Conservation (phyloP, 2,888 invertebrate genomes). For the Rhyacophila evoluta region DNA sequence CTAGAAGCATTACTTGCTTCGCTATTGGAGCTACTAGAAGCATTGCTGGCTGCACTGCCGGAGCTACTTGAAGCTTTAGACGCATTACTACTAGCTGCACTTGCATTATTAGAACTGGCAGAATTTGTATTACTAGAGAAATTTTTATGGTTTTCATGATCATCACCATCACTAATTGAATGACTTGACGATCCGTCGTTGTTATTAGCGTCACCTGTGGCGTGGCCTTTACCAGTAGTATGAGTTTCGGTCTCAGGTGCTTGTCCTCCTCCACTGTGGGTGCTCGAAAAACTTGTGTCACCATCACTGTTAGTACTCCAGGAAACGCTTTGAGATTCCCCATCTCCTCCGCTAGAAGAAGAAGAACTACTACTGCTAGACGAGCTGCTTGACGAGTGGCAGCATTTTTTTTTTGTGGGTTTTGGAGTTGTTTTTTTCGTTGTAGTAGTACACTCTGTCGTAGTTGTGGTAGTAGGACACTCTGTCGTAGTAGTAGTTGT, state of each 20-base stretch:
- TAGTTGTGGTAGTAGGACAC: background rate
- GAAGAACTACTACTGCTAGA: background rate
- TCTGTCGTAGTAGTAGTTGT: constrained; percentile 13
- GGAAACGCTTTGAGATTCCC: background rate
- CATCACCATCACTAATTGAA: background rate
- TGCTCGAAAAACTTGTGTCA: background rate
- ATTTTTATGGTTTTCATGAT: background rate
- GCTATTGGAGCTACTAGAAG: background rate
- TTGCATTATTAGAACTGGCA: background rate
- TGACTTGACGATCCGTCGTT: background rate
- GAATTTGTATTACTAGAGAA: background rate
- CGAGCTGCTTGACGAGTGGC: background rate
- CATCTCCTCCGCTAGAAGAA: background rate
- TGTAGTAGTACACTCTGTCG: background rate
- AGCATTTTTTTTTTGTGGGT: background rate
- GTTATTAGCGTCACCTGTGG: background rate
- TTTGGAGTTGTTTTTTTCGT: background rate
- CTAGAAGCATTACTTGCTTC: background rate
- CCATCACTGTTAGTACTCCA: background rate
- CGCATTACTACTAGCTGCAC: background rate
- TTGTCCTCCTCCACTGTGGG: background rate
- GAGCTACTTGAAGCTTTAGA: background rate
- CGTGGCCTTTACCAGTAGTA: background rate
- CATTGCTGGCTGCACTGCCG: background rate
- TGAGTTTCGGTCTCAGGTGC: background rate